phyloP scores from a whole-genome alignment of 2,888 invertebrate species.

The Drosophila tanythrix region DNA sequence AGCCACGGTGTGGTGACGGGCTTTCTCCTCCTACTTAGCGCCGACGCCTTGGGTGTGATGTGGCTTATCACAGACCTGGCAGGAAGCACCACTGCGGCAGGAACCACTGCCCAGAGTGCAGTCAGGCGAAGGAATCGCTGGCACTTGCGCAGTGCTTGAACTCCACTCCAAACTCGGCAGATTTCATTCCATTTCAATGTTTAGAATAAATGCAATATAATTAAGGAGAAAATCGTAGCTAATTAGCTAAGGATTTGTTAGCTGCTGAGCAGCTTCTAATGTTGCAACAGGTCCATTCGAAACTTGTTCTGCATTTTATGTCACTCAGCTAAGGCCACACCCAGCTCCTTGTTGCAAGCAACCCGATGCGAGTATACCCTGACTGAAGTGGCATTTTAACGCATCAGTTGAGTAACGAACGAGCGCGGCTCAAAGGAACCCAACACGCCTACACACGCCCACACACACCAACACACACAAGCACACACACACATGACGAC shows the following conservation, averaged over 20 bases:
- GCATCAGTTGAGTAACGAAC: conserved; percentile 63
- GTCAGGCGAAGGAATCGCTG: background rate
- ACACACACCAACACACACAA: conserved; percentile 21
- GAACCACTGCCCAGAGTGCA: background rate
- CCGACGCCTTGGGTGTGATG: background rate
- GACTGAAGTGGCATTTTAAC: conserved; percentile 72
- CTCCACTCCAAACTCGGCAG: background rate
- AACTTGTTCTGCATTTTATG: conserved; percentile 12
- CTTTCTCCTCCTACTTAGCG: background rate
- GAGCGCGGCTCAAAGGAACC: conserved; percentile 58
- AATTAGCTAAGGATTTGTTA: background rate
- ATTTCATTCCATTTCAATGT: background rate
- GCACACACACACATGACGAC: conserved; percentile 19
- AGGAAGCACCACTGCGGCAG: too few relatives aligned
- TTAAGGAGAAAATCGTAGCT: background rate
- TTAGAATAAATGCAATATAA: background rate
- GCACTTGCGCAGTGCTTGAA: background rate
- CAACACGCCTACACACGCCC: conserved; percentile 30
- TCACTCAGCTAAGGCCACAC: background rate
- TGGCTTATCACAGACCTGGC: background rate
- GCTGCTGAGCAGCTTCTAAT: background rate
- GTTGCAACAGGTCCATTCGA: conserved; percentile 23
- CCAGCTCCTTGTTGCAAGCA: conserved; percentile 2
- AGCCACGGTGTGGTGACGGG: background rate
- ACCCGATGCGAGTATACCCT: conserved; percentile 10